A percentile compares a stretch with the other conserved stretches of the same genome.
These are phyloP conservation scores for Brachyhypopomus occidentalis DNA, from an alignment of 2,113 vertebrate genomes.

Conservation along the genomic window DNA sequence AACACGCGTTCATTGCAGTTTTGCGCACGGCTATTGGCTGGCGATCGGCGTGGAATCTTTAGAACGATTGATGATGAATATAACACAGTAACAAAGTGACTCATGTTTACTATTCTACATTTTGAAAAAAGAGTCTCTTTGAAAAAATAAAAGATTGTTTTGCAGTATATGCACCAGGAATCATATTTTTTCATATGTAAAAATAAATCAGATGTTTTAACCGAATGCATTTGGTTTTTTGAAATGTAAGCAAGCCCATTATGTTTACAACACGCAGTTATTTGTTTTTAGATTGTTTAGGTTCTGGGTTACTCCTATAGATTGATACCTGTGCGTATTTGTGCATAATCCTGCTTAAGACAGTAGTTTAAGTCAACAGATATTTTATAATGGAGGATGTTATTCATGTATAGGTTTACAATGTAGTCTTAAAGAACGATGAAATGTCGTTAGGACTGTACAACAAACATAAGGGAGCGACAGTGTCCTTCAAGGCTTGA, in stretches of 20 bases:
- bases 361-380: no score
- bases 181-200: no score
- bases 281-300: neutral
- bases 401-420: no score
- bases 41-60: slow-evolving; percentile 18
- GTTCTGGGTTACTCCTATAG: neutral
- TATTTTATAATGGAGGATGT: no score
- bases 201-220: neutral
- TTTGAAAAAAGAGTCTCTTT: neutral
- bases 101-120: slow-evolving; percentile 4
- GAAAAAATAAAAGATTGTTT: neutral
- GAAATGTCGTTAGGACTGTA: neutral
- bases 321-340: neutral
- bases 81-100: slow-evolving; percentile 6
- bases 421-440: neutral
- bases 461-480: slow-evolving; percentile 40
- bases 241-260: neutral
- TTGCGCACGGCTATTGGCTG: slow-evolving; percentile 41
- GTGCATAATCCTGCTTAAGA: neutral
- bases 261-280: neutral
- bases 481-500: slow-evolving; percentile 21
- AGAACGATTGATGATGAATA: neutral
- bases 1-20: slow-evolving; percentile 33
- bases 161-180: neutral
- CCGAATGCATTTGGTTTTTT: neutral